Percentiles rank a stretch among this genome's conserved stretches.
These are phyloP conservation scores for Sapajus apella DNA, from an alignment of 2,113 vertebrate genomes.

Conservation along the genomic window DNA sequence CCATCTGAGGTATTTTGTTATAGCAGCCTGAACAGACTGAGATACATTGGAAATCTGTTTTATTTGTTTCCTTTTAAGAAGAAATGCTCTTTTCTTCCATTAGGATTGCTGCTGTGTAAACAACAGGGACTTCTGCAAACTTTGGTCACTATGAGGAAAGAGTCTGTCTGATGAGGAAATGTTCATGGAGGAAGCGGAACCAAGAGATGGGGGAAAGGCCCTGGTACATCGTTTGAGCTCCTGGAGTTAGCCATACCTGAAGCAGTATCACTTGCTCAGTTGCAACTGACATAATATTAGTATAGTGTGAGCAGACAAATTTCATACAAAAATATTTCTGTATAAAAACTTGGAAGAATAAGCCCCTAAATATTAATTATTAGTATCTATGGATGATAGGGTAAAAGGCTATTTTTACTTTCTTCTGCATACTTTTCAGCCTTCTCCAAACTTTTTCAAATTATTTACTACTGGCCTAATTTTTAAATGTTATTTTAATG, in stretches of 20 bases:
- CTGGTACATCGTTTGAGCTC: not conserved
- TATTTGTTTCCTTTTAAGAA: not conserved
- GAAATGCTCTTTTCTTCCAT: not conserved
- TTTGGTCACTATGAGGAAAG: not conserved
- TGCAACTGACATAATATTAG: not conserved
- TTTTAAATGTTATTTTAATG: not conserved
- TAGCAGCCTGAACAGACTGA: not conserved
- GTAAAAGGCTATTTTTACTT: not conserved
- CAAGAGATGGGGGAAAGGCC: not conserved
- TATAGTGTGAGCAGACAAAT: not conserved
- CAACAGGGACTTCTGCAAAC: not conserved
- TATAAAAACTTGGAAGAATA: slow-evolving; percentile 2
- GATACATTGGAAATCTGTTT: not conserved
- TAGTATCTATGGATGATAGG: not conserved
- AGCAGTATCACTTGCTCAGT: not conserved
- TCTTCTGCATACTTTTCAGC: not conserved
- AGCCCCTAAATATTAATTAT: not conserved
- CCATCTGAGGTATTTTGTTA: not conserved
- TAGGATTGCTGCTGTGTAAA: not conserved
- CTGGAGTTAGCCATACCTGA: not conserved
- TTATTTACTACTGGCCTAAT: not conserved
- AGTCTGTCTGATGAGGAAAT: not conserved
- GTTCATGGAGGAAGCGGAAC: not conserved
- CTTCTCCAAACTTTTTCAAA: not conserved
- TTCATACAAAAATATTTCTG: not conserved